A percentile compares a stretch with the other conserved stretches of the same genome.
Conservation (phyloP, 2,888 invertebrate species). For the Lycocerus yunnanus region DNA sequence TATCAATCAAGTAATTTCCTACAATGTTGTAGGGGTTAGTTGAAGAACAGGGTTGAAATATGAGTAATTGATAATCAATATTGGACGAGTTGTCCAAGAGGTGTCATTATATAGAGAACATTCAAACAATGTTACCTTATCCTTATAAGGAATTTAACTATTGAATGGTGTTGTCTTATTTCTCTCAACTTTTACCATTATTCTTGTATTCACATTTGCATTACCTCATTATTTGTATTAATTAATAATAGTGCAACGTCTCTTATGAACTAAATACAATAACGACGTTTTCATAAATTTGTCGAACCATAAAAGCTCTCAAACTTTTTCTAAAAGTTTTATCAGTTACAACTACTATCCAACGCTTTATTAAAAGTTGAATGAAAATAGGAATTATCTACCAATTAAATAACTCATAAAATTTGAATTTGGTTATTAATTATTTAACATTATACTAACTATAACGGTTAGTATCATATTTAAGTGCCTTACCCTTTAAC, state of each 20-base stretch:
- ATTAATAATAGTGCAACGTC: background rate
- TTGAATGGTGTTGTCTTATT: background rate
- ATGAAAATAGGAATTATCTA: background rate
- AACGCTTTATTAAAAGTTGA: background rate
- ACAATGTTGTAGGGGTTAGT: conserved; percentile 34
- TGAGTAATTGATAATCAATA: conserved; percentile 56
- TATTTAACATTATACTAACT: background rate
- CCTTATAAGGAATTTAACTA: conserved; percentile 3
- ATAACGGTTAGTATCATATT: background rate
- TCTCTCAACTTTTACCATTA: background rate
- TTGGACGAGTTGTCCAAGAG: conserved; percentile 45
- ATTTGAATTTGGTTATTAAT: background rate
- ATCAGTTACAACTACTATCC: background rate
- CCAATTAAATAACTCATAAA: background rate
- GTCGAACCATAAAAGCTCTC: background rate
- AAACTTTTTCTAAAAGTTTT: background rate
- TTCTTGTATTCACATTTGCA: background rate
- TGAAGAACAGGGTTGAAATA: conserved; percentile 46
- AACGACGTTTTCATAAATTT: too few species aligned
- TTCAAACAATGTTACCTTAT: conserved; percentile 45
- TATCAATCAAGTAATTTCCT: conserved; percentile 41
- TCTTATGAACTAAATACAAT: background rate
- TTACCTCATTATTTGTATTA: background rate
- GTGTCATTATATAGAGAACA: conserved; percentile 47
- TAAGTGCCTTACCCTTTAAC: background rate